Base-by-base conservation (phyloP, 2,888 invertebrate species). In the Lithophane ornitopus region DNA sequence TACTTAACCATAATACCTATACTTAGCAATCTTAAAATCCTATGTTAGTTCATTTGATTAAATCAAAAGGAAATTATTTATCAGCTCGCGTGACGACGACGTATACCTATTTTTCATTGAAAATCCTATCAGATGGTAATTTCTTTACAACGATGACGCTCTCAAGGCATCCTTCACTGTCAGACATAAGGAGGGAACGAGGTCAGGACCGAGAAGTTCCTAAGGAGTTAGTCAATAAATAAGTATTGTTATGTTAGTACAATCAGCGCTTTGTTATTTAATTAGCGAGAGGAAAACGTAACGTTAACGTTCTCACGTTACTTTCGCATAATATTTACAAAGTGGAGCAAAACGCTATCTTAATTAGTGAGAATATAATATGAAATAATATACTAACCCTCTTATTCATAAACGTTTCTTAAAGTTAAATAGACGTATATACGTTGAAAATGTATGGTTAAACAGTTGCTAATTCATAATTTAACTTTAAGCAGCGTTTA, bases 111-210 rank as follows among this genome's bases (percentile, higher is more conserved):
- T 75, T 85, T 75, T 78, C 73, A 78, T 46, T 66, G n/a, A 65
- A 69, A 76, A 72, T 62, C 16, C 44, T 62, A 78, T 73, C 49
- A 41, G 28, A 12, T 14, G 28, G 16, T 58, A 49, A 75, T 74
- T 80, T 58, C 46, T 70, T 65, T 34, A 39, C 19, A 69, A 39
- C 70, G 56, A 49, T 49, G 52, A 39, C 16, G 34, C 41, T 73
- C 70, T 52, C 14, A 41, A 68, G 46, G 65, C 68, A 84, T 87
- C 76, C 76, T 84, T 82, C 78, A 82, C 68, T 81, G 85, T 81
- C 81, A 75, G 1, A 74, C 75, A 80, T 76, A 71, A 63, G 22
- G 12, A 49, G 66, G 67, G 58, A 85, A 83, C 71, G 69, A 73
- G 87, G 84, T 83, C 84, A 84, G 72, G 56, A 70, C 19, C 54